Evolutionary conservation across 2,113 vertebrate genomes (phyloP).

Genomic region (Arothron firmamentum): DNA sequence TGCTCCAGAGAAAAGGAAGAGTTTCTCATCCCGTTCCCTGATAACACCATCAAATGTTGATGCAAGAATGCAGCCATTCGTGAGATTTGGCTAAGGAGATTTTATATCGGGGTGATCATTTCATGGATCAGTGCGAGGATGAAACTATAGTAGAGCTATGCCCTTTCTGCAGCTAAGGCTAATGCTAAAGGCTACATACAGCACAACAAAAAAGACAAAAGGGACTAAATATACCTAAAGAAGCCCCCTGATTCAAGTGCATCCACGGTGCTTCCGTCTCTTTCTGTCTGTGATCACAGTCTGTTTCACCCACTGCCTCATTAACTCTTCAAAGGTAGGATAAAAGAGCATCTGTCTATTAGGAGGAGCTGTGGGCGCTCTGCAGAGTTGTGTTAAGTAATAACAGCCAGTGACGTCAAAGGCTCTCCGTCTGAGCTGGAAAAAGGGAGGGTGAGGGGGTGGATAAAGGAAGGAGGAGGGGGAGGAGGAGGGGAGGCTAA

Average conservation of each 20-base stretch:
- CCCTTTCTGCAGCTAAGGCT: background rate
- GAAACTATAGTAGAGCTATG: background rate
- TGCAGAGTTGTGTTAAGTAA: conserved; percentile 72
- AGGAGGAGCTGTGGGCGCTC: conserved; percentile 61
- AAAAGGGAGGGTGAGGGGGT: conserved; percentile 27
- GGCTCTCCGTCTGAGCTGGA: conserved; percentile 56
- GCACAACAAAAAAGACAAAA: background rate
- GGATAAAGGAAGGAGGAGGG: conserved; percentile 9
- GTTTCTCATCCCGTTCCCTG: conserved; percentile 9
- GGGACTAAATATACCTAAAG: conserved; percentile 1
- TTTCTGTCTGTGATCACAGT: conserved; percentile 14
- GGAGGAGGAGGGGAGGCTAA: conserved; percentile 35
- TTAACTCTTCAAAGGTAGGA: conserved; percentile 65
- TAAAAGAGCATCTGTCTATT: conserved; percentile 68
- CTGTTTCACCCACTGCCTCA: conserved; percentile 42
- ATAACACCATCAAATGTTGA: conserved; percentile 12
- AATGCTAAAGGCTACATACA: background rate
- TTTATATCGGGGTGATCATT: conserved; percentile 1
- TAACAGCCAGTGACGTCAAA: conserved; percentile 73
- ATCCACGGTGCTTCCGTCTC: conserved; percentile 17
- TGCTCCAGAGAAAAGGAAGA: conserved; percentile 10
- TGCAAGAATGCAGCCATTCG: conserved; percentile 8
- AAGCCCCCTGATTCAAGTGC: no score
- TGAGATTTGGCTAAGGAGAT: conserved; percentile 24
- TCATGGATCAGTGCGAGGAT: conserved; percentile 5